These are phyloP conservation scores for Ditylenchus dipsaci DNA, from an alignment of 1,140 invertebrate species.

Conservation along the genomic window DNA sequence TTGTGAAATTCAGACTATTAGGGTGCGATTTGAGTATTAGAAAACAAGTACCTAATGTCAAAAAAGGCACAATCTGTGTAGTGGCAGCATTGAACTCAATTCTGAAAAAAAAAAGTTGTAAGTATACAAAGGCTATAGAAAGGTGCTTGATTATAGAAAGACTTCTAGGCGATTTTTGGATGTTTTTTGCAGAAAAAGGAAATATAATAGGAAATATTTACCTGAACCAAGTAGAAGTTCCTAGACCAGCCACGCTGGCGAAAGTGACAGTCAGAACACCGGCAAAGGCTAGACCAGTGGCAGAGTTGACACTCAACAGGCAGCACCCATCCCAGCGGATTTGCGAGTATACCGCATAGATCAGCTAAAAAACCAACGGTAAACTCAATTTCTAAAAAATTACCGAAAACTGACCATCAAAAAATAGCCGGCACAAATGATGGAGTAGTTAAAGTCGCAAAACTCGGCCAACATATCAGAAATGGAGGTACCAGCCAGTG, in stretches of 20 bases:
- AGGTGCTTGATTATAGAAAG: too few relatives aligned
- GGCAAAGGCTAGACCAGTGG: constrained; percentile 76
- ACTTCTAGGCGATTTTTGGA: too few relatives aligned
- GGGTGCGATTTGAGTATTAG: too few relatives aligned
- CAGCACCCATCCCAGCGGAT: constrained; percentile 64
- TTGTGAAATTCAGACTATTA: too few relatives aligned
- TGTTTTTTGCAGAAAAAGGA: too few relatives aligned
- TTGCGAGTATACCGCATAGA: constrained; percentile 76
- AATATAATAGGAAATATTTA: too few relatives aligned
- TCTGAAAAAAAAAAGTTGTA: constrained; percentile 59
- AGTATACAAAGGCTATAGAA: too few relatives aligned
- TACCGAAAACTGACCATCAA: constrained; percentile 70
- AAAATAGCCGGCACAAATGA: constrained; percentile 78
- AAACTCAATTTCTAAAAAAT: neutral
- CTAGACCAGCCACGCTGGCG: constrained; percentile 78
- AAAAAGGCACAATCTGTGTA: constrained; percentile 87
- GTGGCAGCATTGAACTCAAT: constrained; percentile 93
- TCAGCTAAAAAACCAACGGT: constrained; percentile 10
- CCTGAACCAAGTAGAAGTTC: constrained; percentile 82
- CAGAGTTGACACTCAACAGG: constrained; percentile 75
- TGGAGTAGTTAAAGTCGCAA: constrained; percentile 75
- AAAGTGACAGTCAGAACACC: constrained; percentile 76
- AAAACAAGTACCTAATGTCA: constrained; percentile 66
- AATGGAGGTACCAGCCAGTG: constrained; percentile 83
- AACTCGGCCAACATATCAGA: constrained; percentile 84